Evolutionary conservation across 1,140 invertebrate genomes (phyloP).

Genomic region (Parapsyche elsis): DNA sequence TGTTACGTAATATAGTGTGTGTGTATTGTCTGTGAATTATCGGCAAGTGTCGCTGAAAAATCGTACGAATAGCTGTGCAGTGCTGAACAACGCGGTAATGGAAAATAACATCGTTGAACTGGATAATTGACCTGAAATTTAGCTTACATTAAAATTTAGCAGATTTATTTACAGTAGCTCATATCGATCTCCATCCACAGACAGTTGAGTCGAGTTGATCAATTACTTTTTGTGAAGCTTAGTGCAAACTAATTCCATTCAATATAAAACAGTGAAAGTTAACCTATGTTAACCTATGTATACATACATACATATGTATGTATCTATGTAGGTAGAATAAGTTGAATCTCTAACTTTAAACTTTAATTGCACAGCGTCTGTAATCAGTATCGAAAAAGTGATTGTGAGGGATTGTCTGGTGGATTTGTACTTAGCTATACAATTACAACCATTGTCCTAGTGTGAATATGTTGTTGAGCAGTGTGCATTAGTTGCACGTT

Average conservation of each 20-base stretch:
- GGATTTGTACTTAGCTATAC: no score
- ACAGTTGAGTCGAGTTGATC: no score
- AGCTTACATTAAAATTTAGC: slow-evolving; percentile 4
- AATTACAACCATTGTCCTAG: no score
- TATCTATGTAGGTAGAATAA: neutral
- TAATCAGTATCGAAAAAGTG: no score
- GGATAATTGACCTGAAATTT: slow-evolving; percentile 29
- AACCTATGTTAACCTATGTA: neutral
- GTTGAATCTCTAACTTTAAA: no score
- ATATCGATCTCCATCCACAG: no score
- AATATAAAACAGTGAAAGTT: no score
- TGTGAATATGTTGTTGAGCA: no score
- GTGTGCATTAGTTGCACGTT: neutral
- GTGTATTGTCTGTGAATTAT: slow-evolving; percentile 13
- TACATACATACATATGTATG: neutral
- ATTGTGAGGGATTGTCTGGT: no score
- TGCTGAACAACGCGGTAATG: slow-evolving; percentile 21
- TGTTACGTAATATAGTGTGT: neutral
- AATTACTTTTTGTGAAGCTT: no score
- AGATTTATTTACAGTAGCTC: neutral
- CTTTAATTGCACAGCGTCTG: no score
- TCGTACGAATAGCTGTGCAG: neutral
- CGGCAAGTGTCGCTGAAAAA: slow-evolving; percentile 14
- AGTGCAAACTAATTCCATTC: no score
- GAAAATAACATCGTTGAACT: slow-evolving; percentile 30